phyloP scores from a whole-genome alignment of 2,113 vertebrate genomes.

The Thomomys bottae region DNA sequence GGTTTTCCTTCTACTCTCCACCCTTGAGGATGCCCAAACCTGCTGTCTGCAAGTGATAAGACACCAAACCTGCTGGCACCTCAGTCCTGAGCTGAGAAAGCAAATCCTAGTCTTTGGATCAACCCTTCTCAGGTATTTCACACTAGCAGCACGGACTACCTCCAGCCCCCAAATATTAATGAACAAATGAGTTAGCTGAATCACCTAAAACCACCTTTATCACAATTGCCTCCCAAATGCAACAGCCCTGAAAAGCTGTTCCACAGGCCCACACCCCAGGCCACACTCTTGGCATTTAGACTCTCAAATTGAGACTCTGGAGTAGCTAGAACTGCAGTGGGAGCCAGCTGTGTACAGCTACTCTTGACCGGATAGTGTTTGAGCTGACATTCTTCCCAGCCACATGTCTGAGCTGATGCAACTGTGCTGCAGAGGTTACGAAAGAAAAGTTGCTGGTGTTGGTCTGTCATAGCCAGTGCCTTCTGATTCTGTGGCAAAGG shows the following conservation, averaged over 20 bases:
- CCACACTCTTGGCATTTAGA: too few relatives aligned
- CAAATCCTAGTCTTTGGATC: neutral
- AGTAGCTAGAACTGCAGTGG: too few relatives aligned
- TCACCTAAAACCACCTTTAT: neutral
- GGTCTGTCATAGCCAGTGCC: neutral
- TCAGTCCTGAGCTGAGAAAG: neutral
- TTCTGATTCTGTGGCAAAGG: constrained; percentile 67
- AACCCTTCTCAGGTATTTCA: neutral
- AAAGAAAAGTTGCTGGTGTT: constrained; percentile 67
- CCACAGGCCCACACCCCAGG: neutral
- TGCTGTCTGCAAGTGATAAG: neutral
- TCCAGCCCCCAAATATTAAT: neutral
- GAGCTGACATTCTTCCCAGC: constrained; percentile 22
- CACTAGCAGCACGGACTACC: neutral
- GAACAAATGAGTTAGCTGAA: neutral
- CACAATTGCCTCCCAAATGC: neutral
- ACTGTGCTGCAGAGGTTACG: constrained; percentile 66
- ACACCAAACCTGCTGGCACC: neutral
- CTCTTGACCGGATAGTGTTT: constrained; percentile 28
- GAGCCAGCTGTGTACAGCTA: too few relatives aligned
- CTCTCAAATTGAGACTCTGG: too few relatives aligned
- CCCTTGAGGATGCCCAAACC: neutral
- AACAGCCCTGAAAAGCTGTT: neutral
- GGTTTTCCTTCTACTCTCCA: too few relatives aligned
- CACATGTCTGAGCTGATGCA: constrained; percentile 61